Conservation (phyloP, 2,113 vertebrate species). For the Thalassoma bifasciatum region DNA sequence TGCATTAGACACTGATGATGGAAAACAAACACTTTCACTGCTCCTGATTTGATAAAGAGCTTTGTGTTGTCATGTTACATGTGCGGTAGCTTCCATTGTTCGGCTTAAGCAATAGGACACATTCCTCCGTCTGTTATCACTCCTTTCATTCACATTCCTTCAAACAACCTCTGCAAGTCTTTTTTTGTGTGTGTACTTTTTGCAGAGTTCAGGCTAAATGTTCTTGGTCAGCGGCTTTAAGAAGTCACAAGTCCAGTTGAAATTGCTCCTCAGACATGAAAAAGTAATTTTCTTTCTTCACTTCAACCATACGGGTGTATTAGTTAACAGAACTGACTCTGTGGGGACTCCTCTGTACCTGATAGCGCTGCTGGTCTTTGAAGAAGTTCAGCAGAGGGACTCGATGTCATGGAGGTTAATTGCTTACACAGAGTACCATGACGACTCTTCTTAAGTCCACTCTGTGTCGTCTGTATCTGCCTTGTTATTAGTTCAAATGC, state of each 20-base stretch:
- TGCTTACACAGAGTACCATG: slow-evolving; percentile 59
- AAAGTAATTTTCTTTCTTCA: slow-evolving; percentile 44
- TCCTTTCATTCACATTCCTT: background rate
- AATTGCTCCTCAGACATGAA: slow-evolving; percentile 35
- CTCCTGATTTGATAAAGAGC: too few species aligned
- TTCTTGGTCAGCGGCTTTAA: slow-evolving; percentile 32
- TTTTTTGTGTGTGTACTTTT: slow-evolving; percentile 3
- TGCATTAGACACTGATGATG: too few species aligned
- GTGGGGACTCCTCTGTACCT: slow-evolving; percentile 48
- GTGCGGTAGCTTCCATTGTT: background rate
- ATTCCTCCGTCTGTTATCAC: background rate
- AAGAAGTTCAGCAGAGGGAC: slow-evolving; percentile 46
- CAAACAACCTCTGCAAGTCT: background rate
- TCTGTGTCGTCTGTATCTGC: slow-evolving; percentile 17
- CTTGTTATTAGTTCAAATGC: slow-evolving; percentile 31
- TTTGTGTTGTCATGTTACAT: too few species aligned
- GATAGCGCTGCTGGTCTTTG: slow-evolving; percentile 53
- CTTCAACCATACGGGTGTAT: slow-evolving; percentile 46
- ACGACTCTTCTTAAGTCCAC: slow-evolving; percentile 50
- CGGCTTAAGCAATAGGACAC: background rate
- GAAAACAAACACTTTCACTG: too few species aligned
- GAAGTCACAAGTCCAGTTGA: slow-evolving; percentile 14
- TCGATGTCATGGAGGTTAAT: slow-evolving; percentile 76
- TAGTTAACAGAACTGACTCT: slow-evolving; percentile 44
- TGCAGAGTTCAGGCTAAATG: slow-evolving; percentile 28